These are phyloP conservation scores for Allenopithecus nigroviridis DNA, from an alignment of 2,797 vertebrate species.

Conservation along the genomic window DNA sequence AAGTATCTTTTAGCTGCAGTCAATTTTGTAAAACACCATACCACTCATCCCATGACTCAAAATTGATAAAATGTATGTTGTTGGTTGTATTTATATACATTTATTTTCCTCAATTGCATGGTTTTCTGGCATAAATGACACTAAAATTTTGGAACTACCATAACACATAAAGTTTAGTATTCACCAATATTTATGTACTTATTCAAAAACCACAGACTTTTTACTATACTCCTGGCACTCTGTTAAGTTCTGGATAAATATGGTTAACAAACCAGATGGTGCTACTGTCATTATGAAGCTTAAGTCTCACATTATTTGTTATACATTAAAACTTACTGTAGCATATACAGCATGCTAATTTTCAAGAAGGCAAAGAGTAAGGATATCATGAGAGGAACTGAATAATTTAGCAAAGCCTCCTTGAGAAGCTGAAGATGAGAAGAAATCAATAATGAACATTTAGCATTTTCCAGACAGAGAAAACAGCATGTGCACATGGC, in stretches of 20 bases:
- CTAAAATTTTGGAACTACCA: background rate
- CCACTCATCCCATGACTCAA: background rate
- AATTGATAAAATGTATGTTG: background rate
- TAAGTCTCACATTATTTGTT: background rate
- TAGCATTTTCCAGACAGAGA: background rate
- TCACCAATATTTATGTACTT: background rate
- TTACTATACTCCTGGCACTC: background rate
- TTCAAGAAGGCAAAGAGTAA: background rate
- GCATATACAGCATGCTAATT: background rate
- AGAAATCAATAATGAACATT: background rate
- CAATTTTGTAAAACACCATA: background rate
- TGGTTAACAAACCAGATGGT: background rate
- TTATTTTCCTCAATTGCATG: background rate
- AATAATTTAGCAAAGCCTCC: background rate
- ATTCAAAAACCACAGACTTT: background rate
- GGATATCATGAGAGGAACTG: background rate
- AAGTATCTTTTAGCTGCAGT: background rate
- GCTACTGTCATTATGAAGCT: background rate
- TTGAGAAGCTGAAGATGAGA: background rate
- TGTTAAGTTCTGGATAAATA: background rate
- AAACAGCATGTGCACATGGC: background rate
- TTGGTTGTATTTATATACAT: background rate
- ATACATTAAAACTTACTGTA: constrained; percentile 16
- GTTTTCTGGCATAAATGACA: background rate
- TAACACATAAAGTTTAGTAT: background rate